Conservation (phyloP, 2,888 invertebrate species). For the Hirtodrosophila histrioides region DNA sequence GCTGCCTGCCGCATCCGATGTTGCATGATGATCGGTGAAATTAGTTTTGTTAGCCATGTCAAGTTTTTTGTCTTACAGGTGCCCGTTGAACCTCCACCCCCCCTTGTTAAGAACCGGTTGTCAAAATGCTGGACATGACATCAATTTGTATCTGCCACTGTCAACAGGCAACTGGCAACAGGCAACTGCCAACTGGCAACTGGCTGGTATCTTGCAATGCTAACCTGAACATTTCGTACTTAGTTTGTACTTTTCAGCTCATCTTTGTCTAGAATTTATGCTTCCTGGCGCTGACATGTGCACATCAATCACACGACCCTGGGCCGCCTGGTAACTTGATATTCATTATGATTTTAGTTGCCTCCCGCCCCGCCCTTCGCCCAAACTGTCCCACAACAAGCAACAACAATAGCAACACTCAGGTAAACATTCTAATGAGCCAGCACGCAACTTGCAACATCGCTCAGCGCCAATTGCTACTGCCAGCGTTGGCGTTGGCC, state of each 20-base stretch:
- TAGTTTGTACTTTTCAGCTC: conserved; percentile 37
- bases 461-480: conserved; percentile 30
- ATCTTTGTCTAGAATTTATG: conserved; percentile 67
- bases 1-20: conserved; percentile 21
- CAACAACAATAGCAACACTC: conserved; percentile 35
- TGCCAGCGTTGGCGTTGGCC: conserved; percentile 22
- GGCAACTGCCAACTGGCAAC: conserved; percentile 40
- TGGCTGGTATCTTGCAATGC: conserved; percentile 45
- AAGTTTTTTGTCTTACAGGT: conserved; percentile 41
- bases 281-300: conserved; percentile 71
- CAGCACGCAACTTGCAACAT: conserved; percentile 63
- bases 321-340: conserved; percentile 48
- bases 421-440: conserved; percentile 66
- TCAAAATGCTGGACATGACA: conserved; percentile 68
- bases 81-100: conserved; percentile 39
- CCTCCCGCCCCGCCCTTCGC: conserved; percentile 1
- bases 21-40: conserved; percentile 60
- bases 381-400: not conserved
- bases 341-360: conserved; percentile 46
- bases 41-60: conserved; percentile 59
- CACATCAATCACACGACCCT: conserved; percentile 71
- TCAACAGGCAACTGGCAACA: conserved; percentile 26
- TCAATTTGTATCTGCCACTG: conserved; percentile 65
- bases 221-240: conserved; percentile 17
- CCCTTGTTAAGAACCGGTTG: conserved; percentile 54